Evolutionary conservation across 2,113 vertebrate species (phyloP).

Genomic region (Gymnorhina tibicen): DNA sequence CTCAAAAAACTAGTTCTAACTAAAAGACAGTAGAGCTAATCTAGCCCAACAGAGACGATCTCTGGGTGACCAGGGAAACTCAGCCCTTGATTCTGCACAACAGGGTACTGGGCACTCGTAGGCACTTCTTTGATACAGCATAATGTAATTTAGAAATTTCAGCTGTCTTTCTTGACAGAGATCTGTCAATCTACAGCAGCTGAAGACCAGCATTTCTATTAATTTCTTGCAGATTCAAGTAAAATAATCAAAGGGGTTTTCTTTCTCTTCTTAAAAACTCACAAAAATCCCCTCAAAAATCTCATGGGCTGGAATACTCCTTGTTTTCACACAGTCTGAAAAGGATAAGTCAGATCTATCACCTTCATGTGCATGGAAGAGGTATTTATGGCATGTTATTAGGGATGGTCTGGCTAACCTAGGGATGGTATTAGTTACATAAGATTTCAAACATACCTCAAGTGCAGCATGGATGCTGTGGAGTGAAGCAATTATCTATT

Average conservation of each 20-base stretch:
- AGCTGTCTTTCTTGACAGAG: background rate
- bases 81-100: background rate
- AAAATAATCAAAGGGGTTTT: background rate
- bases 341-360: background rate
- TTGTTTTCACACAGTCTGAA: background rate
- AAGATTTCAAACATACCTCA: background rate
- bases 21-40: background rate
- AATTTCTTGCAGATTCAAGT: background rate
- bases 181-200: background rate
- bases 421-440: background rate
- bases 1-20: background rate
- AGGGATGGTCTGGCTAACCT: background rate
- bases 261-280: background rate
- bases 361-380: background rate
- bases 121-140: background rate
- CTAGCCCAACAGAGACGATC: background rate
- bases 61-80: background rate
- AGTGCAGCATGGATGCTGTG: background rate
- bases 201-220: background rate
- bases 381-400: background rate
- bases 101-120: background rate
- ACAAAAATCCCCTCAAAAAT: background rate
- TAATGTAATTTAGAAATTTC: background rate
- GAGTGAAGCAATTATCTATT: background rate
- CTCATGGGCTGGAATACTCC: background rate